These are phyloP conservation scores for Lepidothrix coronata DNA, from an alignment of 2,113 vertebrate species.

Conservation along the genomic window DNA sequence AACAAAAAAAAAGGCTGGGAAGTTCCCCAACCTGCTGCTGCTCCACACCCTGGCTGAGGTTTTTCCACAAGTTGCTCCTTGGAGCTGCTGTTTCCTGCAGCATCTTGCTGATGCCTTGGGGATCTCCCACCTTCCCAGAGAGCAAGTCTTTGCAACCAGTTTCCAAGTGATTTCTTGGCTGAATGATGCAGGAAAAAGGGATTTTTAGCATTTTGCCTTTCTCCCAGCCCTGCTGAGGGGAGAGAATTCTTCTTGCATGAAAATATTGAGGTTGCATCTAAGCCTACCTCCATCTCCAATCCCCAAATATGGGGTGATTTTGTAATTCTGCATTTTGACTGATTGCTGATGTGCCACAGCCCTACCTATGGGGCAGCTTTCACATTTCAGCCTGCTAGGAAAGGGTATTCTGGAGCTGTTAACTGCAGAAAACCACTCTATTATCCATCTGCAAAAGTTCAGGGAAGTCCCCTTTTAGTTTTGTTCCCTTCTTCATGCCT, in stretches of 20 bases:
- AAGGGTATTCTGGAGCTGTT: not conserved
- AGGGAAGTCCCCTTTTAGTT: not conserved
- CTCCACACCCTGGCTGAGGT: not conserved
- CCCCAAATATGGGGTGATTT: rapidly evolving
- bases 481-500: not conserved
- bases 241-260: not conserved
- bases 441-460: not conserved
- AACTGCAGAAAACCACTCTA: not conserved
- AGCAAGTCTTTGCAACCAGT: not conserved
- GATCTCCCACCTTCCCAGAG: not conserved
- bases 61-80: not conserved
- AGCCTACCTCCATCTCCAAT: not conserved
- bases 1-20: not conserved
- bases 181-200: not conserved
- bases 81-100: not conserved
- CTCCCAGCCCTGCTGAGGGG: not conserved
- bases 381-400: not conserved
- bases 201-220: not conserved
- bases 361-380: not conserved
- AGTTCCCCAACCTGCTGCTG: not conserved
- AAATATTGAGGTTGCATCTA: not conserved
- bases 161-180: not conserved
- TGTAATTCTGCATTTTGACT: not conserved
- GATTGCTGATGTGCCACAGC: not conserved
- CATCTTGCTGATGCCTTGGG: not conserved